phyloP scores from a whole-genome alignment of 2,797 vertebrate genomes.

The Acrossocheilus wenchowensis region DNA sequence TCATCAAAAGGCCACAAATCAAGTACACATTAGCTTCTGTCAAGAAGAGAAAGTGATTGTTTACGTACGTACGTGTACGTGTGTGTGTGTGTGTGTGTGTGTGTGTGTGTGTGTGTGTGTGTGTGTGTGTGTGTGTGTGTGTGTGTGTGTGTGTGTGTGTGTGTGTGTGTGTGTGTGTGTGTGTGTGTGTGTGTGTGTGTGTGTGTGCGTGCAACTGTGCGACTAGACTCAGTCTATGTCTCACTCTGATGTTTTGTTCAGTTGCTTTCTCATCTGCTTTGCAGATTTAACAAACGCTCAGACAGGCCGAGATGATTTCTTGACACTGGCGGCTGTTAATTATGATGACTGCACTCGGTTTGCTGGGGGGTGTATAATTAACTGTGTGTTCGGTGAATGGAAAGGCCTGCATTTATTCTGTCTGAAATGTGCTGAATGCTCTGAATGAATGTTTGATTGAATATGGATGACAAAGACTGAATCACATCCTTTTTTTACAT shows the following conservation, averaged over 20 bases:
- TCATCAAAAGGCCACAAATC: background rate
- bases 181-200: too few species aligned
- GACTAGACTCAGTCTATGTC: background rate
- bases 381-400: slow-evolving; percentile 53
- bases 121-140: too few species aligned
- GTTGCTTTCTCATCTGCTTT: slow-evolving; percentile 38
- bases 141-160: too few species aligned
- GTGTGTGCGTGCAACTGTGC: background rate
- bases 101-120: too few species aligned
- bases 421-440: slow-evolving; percentile 51
- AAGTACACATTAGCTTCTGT: background rate
- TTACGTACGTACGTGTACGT: too few species aligned
- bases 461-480: slow-evolving; percentile 38
- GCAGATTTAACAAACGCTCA: slow-evolving; percentile 58
- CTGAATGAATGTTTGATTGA: slow-evolving; percentile 32
- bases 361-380: slow-evolving; percentile 74
- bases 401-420: slow-evolving; percentile 61
- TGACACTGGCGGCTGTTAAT: slow-evolving; percentile 76
- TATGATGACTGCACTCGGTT: slow-evolving; percentile 70
- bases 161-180: too few species aligned
- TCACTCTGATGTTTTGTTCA: slow-evolving; percentile 19
- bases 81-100: too few species aligned
- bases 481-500: slow-evolving; percentile 4
- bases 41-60: background rate
- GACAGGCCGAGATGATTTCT: slow-evolving; percentile 68